Base-by-base conservation (phyloP, 2,888 invertebrate species). In the Pyrochroa serraticornis region DNA sequence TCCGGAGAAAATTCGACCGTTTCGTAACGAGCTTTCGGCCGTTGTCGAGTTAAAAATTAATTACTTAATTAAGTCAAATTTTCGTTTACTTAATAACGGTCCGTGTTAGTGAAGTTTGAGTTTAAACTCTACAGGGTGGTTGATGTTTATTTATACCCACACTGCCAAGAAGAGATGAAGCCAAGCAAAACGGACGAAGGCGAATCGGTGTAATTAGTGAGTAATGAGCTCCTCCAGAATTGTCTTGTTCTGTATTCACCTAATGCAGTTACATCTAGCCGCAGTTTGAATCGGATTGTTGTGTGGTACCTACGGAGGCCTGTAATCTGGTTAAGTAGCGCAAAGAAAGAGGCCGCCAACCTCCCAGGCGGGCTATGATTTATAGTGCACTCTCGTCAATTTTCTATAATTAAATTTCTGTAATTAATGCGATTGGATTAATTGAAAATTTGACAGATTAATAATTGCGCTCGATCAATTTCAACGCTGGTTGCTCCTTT, bases 151-250 rank as follows among this genome's bases (percentile, higher is more conserved):
- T 53, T 46, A 53, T 45, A 46, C 41, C 46, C 43, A 44, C 22
- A 22, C 3, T 5, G 22, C 36, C 52, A 37, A 44, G 12, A 46
- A 13, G 35, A 31, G 31, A 33, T 41, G 46, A 46, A 53, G 12
- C 45, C 45, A 32, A 45, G 45, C 44, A 38, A 51, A 31, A 51
- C 50, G 22, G 50, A 42, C 49, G 41, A 35, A 42, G 45, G 22
- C 22, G 22, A 22, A 22, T 22, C 22, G 22, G 22, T 58, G 59
- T 62, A 65, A 63, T 63, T 63, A 63, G 63, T 61, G 61, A 60
- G 58, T 61, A 63, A 63, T 61, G 59, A 59, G 54, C 38, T 46
- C 45, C 33, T 54, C 49, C 30, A 37, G 49, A 57, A 63, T 63
- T 65, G 65, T 63, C 59, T 57, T 62, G 41, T 35, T 32, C 34